A percentile compares a stretch with the other conserved stretches of the same genome.
Conservation (phyloP, 2,113 vertebrate species). For the Cynocephalus volans region DNA sequence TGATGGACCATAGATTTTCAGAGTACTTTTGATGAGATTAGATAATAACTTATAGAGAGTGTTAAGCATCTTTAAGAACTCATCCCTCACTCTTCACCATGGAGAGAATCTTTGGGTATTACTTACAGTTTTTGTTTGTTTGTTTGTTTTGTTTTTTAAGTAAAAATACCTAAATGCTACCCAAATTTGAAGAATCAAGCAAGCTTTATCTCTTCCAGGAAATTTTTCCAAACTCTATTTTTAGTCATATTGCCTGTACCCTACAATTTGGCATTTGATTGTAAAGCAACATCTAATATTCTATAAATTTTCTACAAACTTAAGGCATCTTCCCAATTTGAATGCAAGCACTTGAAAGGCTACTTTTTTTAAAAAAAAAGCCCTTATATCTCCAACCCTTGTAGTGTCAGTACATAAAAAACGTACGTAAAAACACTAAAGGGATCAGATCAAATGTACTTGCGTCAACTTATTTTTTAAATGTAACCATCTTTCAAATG, state of each 20-base stretch:
- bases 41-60: neutral
- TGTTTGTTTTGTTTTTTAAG: neutral
- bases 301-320: neutral
- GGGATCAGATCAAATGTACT: neutral
- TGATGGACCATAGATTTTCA: neutral
- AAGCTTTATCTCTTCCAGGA: neutral
- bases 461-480: neutral
- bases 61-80: neutral
- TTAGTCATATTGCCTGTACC: neutral
- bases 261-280: neutral
- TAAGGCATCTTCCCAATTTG: neutral
- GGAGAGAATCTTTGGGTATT: neutral
- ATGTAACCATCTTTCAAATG: neutral
- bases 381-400: neutral
- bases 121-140: neutral
- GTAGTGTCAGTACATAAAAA: neutral
- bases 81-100: neutral
- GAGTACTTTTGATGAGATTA: neutral
- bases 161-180: neutral
- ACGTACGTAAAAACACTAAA: neutral
- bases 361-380: neutral
- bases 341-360: neutral
- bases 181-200: neutral
- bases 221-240: neutral
- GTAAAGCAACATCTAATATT: neutral